Conservation (phyloP, 2,888 invertebrate species). For the Corythucha ciliata region DNA sequence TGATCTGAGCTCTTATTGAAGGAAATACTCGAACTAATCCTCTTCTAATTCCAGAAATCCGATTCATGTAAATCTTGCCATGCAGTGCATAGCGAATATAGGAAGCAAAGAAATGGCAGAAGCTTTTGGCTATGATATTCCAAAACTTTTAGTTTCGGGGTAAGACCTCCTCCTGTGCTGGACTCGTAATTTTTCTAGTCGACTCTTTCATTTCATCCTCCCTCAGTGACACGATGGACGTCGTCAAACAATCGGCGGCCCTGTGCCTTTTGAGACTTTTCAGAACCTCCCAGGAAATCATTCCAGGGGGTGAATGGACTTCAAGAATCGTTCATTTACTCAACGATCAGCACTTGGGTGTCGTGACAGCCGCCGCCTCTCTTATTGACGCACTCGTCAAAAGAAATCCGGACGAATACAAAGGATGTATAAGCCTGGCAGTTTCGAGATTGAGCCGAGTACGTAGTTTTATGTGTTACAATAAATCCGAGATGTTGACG, state of each 20-base stretch:
- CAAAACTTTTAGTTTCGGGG: conserved; percentile 95
- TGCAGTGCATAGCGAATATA: conserved; percentile 99
- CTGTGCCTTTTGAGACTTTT: conserved; percentile 88
- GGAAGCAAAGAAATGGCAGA: conserved; percentile 99
- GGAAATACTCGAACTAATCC: background rate
- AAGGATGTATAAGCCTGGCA: conserved; percentile 95
- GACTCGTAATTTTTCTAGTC: background rate
- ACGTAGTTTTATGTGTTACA: conserved; percentile 29
- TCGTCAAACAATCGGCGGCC: conserved; percentile 98
- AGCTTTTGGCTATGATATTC: conserved; percentile 95
- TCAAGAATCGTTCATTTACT: conserved; percentile 95
- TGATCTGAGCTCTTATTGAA: conserved; percentile 13
- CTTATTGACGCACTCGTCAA: conserved; percentile 97
- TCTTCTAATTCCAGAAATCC: conserved; percentile 57
- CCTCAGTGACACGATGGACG: conserved; percentile 92
- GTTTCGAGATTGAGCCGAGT: conserved; percentile 91
- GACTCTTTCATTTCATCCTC: no score
- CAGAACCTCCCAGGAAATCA: conserved; percentile 90
- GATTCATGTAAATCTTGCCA: conserved; percentile 93
- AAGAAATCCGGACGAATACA: conserved; percentile 98
- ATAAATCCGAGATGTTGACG: background rate
- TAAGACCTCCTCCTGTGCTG: no score
- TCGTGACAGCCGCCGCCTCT: conserved; percentile 97
- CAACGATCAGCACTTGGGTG: conserved; percentile 99
- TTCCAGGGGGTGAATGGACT: conserved; percentile 97